Percentiles rank a stretch among this genome's conserved stretches.
phyloP scores from a whole-genome alignment of 2,113 vertebrate genomes.

The Gulo gulo region DNA sequence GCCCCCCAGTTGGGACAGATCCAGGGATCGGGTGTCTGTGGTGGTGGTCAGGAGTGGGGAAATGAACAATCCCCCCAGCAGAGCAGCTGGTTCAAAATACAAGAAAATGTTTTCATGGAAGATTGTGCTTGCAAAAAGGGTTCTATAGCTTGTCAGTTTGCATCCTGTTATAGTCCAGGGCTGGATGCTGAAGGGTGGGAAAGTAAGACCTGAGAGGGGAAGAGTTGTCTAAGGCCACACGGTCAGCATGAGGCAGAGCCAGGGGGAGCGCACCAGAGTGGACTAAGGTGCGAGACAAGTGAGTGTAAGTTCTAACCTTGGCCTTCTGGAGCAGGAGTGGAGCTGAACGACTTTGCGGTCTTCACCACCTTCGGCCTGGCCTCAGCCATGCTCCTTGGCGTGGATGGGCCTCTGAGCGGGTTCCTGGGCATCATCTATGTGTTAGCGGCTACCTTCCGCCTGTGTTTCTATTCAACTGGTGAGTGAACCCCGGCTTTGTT shows the following conservation, averaged over 20 bases:
- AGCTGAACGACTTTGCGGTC: conserved; percentile 93
- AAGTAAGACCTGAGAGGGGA: background rate
- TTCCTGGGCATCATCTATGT: conserved; percentile 89
- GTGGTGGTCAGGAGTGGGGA: background rate
- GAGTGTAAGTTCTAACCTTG: background rate
- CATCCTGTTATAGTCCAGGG: background rate
- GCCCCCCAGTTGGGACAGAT: background rate
- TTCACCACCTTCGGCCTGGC: conserved; percentile 95
- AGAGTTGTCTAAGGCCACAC: background rate
- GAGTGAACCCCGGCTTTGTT: background rate
- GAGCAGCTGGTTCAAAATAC: background rate
- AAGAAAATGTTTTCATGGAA: background rate
- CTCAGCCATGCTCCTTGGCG: conserved; percentile 88
- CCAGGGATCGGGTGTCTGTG: background rate
- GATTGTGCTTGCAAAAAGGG: background rate
- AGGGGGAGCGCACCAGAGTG: background rate
- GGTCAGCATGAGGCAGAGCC: background rate
- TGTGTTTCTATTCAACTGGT: conserved; percentile 93
- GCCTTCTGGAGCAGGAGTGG: conserved; percentile 84
- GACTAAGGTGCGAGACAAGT: background rate
- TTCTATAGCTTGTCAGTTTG: background rate
- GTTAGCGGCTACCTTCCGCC: conserved; percentile 88
- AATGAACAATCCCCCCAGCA: background rate
- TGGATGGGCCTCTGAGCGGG: conserved; percentile 84
- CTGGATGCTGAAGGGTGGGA: background rate